These are phyloP conservation scores for Idris sp. DNA, from an alignment of 1,140 invertebrate genomes.

Conservation along the genomic window DNA sequence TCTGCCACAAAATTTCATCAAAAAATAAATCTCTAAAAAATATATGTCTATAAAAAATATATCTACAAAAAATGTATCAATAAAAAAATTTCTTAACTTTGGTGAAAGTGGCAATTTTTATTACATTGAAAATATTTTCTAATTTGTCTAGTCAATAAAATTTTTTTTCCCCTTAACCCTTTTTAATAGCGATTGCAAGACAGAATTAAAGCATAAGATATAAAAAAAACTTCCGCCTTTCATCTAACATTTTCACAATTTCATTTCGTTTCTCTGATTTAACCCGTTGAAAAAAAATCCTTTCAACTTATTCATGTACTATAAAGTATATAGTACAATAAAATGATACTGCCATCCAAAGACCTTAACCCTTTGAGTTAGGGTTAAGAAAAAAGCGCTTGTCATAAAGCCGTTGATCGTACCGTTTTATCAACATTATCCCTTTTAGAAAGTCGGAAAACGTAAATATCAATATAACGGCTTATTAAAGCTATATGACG, in stretches of 20 bases:
- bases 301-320: slow-evolving; percentile 48
- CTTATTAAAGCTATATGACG: slow-evolving; percentile 49
- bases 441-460: slow-evolving; percentile 55
- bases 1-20: too few species aligned
- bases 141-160: too few species aligned
- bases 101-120: too few species aligned
- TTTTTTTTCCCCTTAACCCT: too few species aligned
- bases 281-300: slow-evolving; percentile 67
- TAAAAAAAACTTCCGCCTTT: slow-evolving; percentile 23
- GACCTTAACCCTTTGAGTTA: slow-evolving; percentile 59
- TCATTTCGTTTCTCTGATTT: slow-evolving; percentile 3
- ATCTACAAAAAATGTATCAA: too few species aligned
- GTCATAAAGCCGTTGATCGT: slow-evolving; percentile 68
- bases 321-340: slow-evolving; percentile 66
- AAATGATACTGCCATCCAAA: slow-evolving; percentile 73
- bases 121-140: too few species aligned
- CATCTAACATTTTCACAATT: slow-evolving; percentile 24
- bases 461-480: slow-evolving; percentile 61
- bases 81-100: too few species aligned
- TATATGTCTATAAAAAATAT: too few species aligned
- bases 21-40: too few species aligned
- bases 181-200: slow-evolving; percentile 7
- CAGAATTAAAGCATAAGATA: too few species aligned
- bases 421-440: slow-evolving; percentile 68
- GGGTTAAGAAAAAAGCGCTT: slow-evolving; percentile 70